Conservation (phyloP, 2,797 vertebrate genomes). For the Delichon dasypus region DNA sequence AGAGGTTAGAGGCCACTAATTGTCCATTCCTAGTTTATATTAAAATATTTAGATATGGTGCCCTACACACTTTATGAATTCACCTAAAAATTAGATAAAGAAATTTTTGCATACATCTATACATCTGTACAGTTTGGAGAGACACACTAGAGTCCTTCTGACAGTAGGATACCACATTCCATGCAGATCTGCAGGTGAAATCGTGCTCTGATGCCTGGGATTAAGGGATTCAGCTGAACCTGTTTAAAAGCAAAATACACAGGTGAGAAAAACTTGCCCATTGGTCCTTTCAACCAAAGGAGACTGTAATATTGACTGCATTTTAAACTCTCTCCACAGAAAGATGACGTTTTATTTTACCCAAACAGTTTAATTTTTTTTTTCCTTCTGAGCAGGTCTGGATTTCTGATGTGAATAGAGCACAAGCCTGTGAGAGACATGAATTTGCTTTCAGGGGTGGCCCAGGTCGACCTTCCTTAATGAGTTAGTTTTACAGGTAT, state of each 20-base stretch:
- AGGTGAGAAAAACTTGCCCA: neutral
- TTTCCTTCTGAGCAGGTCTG: neutral
- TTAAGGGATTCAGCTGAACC: conserved; percentile 77
- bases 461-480: neutral
- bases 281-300: neutral
- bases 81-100: neutral
- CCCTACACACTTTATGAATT: neutral
- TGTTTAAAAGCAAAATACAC: conserved; percentile 59
- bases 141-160: conserved; percentile 93
- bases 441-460: neutral
- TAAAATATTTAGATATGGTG: neutral
- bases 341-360: neutral
- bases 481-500: neutral
- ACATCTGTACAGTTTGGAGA: conserved; percentile 98
- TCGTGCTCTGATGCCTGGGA: conserved; percentile 79
- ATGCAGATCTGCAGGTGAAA: conserved; percentile 97
- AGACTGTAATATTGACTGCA: neutral
- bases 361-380: neutral
- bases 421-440: neutral
- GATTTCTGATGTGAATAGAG: neutral
- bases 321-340: neutral
- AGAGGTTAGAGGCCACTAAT: neutral
- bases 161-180: conserved; percentile 99
- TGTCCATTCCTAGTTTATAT: neutral
- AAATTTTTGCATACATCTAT: conserved; percentile 87